phyloP scores from a whole-genome alignment of 2,113 vertebrate species.

The Himantopus leucocephalus region DNA sequence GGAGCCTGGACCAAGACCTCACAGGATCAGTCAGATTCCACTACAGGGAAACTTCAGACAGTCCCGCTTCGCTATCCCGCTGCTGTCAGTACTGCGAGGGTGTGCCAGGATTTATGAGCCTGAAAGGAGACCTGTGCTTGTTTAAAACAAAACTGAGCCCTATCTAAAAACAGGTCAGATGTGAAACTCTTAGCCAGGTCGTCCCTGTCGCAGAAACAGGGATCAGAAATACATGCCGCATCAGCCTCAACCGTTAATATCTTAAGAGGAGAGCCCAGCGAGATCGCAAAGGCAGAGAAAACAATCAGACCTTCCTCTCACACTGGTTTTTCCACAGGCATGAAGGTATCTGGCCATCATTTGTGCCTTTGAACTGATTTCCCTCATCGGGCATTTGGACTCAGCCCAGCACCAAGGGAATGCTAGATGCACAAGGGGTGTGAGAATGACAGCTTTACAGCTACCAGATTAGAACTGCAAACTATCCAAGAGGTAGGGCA shows the following conservation, averaged over 20 bases:
- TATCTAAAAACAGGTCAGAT: background rate
- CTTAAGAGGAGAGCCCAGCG: background rate
- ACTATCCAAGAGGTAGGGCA: background rate
- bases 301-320: background rate
- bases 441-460: slow-evolving; percentile 3
- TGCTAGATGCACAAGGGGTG: background rate
- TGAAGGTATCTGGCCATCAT: background rate
- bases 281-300: background rate
- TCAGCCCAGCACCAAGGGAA: background rate
- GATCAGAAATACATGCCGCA: background rate
- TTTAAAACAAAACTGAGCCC: background rate
- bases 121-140: background rate
- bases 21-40: slow-evolving; percentile 38
- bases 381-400: background rate
- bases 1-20: slow-evolving; percentile 28
- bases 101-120: slow-evolving; percentile 12
- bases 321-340: background rate
- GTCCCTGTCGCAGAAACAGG: background rate
- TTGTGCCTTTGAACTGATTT: background rate
- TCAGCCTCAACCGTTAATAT: background rate
- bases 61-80: background rate
- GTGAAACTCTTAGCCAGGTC: background rate
- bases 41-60: background rate
- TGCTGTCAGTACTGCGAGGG: background rate
- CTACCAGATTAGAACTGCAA: slow-evolving; percentile 35